phyloP scores from a whole-genome alignment of 2,113 vertebrate genomes.

The Rhombomys opimus region DNA sequence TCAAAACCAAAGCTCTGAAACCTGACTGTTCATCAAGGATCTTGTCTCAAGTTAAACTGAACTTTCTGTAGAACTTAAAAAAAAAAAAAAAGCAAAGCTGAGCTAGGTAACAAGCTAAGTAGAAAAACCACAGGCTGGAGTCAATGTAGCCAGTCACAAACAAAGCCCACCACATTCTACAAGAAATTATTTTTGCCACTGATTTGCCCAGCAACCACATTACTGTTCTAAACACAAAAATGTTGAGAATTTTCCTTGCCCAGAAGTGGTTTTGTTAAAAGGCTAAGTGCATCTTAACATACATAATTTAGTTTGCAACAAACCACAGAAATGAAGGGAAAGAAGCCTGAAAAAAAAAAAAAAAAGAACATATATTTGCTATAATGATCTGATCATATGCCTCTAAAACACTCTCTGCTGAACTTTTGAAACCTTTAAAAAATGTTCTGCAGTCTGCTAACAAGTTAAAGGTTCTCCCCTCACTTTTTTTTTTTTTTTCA shows the following conservation, averaged over 20 bases:
- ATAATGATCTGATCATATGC: constrained; percentile 69
- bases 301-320: constrained; percentile 82
- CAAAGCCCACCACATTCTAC: constrained; percentile 41
- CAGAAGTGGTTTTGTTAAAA: constrained; percentile 65
- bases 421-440: constrained; percentile 53
- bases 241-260: constrained; percentile 69
- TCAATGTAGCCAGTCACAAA: constrained; percentile 6
- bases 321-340: constrained; percentile 73
- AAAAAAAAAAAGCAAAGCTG: constrained; percentile 44
- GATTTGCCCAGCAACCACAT: constrained; percentile 61
- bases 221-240: constrained; percentile 71
- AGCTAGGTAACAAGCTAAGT: constrained; percentile 60
- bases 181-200: constrained; percentile 58
- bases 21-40: neutral
- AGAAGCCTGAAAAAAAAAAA: constrained; percentile 41
- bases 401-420: constrained; percentile 41
- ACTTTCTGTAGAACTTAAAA: constrained; percentile 16
- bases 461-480: neutral
- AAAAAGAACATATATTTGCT: neutral
- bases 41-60: constrained; percentile 50
- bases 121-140: neutral
- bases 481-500: neutral
- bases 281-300: constrained; percentile 74
- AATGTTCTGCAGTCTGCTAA: neutral
- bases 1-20: constrained; percentile 51